A percentile compares a stretch with the other conserved stretches of the same genome.
Evolutionary conservation across 2,113 vertebrate species (phyloP).

Genomic region (Gorsachius goisagi): DNA sequence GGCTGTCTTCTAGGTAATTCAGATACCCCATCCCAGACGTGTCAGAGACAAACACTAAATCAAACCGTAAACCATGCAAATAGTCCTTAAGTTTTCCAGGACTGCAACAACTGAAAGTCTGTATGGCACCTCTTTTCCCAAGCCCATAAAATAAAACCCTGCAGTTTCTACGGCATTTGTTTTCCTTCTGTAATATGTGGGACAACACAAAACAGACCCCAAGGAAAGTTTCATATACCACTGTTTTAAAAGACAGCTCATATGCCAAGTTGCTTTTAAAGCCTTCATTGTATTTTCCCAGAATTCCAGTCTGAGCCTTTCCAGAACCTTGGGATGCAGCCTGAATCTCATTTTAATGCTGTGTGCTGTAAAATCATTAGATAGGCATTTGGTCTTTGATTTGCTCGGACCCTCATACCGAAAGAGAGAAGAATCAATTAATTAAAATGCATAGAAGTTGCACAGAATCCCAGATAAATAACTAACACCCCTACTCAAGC

Average conservation of each 20-base stretch:
- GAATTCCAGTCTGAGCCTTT: not conserved
- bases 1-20: not conserved
- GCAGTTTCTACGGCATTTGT: not conserved
- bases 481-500: not conserved
- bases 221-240: not conserved
- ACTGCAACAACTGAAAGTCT: not conserved
- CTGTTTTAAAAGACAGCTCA: not conserved
- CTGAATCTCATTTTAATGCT: not conserved
- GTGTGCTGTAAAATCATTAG: not conserved
- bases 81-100: not conserved
- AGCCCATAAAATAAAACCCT: not conserved
- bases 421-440: not conserved
- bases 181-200: not conserved
- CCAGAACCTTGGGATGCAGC: not conserved
- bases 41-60: not conserved
- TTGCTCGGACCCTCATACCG: not conserved
- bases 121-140: not conserved
- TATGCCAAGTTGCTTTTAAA: not conserved
- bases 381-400: not conserved
- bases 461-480: not conserved
- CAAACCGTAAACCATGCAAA: not conserved
- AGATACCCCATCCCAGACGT: not conserved
- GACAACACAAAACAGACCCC: not conserved
- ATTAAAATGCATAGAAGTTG: not conserved
- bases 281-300: not conserved